Evolutionary conservation across 2,888 invertebrate species (phyloP), one percentile per base, ranked within the genome.

Genomic region (Sinodicranocentrus sp.): DNA sequence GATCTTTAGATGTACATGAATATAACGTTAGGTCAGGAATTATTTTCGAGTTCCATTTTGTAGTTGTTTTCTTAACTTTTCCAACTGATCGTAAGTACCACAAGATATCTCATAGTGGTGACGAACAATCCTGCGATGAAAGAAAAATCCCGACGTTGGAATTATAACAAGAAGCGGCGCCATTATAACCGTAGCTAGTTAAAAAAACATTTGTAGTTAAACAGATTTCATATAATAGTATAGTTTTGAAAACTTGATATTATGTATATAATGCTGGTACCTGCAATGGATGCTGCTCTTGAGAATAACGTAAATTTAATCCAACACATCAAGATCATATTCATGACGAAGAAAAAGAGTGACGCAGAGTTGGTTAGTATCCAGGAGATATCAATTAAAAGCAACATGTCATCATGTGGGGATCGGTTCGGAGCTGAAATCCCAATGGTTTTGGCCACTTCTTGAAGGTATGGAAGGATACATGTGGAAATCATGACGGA

Each of bases 241-340:
- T 43, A 43, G 13, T 10, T 43, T 43, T 43, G 13, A 43, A 43
- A 43, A 43, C 13, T 13, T 6, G 6, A 43, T 13, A 43, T 10
- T 10, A 43, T 10, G 13, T 10, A 13, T 43, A 6, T 6, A 43
- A 10, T 6, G 13, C 13, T 52, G 3, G 3, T 52, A 59, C 59
- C 80, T n/a, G 67, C 70, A 0, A 80, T 76, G 0, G 85, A 59
- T 0, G 87, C 87, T 0, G 48, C 26, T 6, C 2, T 23, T 5
- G 82, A 72, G 65, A 86, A 85, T 17, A 67, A 67, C 0, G 82
- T 84, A 68, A 84, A 88, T 44, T 88, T 88, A 33, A 88, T 86
- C 86, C 87, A 87, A 23, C 84, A 84, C 70, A 88, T 78, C 0
- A 88, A 63, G 39, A 88, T 87, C 6, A 87, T 78, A 28, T 88